These are phyloP conservation scores for Pyrochroa serraticornis DNA, from an alignment of 2,888 invertebrate species.

Conservation along the genomic window DNA sequence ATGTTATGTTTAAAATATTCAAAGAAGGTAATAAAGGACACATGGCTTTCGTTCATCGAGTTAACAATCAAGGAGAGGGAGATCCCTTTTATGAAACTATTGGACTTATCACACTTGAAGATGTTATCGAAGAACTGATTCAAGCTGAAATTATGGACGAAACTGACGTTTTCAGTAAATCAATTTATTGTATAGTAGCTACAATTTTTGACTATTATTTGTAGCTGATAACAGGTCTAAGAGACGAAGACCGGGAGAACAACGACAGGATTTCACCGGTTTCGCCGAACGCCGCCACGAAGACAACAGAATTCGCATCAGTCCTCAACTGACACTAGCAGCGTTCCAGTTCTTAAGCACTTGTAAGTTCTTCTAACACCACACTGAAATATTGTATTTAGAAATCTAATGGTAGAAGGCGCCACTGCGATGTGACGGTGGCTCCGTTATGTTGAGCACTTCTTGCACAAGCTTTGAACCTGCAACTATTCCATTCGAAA, in stretches of 20 bases:
- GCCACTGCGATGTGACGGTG: neutral
- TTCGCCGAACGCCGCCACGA: slow-evolving; percentile 86
- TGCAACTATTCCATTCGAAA: too few relatives aligned
- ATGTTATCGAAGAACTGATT: slow-evolving; percentile 97
- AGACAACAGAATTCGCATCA: slow-evolving; percentile 81
- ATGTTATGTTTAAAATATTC: slow-evolving; percentile 95
- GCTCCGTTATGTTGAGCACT: too few relatives aligned
- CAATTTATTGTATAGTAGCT: neutral
- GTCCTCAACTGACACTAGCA: slow-evolving; percentile 91
- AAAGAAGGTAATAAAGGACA: slow-evolving; percentile 92
- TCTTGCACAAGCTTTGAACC: slow-evolving; percentile 2
- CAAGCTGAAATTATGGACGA: slow-evolving; percentile 98
- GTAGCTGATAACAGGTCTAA: slow-evolving; percentile 88
- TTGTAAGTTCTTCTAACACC: too few relatives aligned
- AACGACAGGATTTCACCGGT: slow-evolving; percentile 82
- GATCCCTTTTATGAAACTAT: slow-evolving; percentile 94
- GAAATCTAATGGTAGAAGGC: slow-evolving; percentile 1
- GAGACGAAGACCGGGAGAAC: slow-evolving; percentile 73
- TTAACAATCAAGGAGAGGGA: slow-evolving; percentile 89
- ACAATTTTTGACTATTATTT: slow-evolving; percentile 5
- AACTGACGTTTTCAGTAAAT: slow-evolving; percentile 91
- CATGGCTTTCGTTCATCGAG: slow-evolving; percentile 95
- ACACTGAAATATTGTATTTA: neutral
- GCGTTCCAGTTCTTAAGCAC: slow-evolving; percentile 95
- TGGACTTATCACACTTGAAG: slow-evolving; percentile 94